Evolutionary conservation across 2,113 vertebrate species (phyloP), one percentile per base, ranked within the genome.

Genomic region (Pardalotus punctatus): DNA sequence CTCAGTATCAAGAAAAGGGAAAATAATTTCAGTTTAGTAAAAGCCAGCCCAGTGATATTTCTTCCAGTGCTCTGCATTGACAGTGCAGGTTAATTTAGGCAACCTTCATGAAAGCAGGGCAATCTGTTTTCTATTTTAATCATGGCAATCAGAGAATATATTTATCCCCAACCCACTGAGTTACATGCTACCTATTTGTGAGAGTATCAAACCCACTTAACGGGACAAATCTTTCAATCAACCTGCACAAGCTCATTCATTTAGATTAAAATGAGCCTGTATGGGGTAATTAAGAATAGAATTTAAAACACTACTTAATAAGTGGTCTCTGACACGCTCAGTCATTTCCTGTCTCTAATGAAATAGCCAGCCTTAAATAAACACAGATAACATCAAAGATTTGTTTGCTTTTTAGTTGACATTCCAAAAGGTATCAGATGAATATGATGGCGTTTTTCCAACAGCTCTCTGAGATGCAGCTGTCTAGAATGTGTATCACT

Each of bases 381-480:
- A 80, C 73, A 93, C 10, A 95, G 91, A 91, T 50, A 92, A 74
- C 74, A 91, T 82, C 85, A 90, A 95, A 91, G 74, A 80, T 88
- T 25, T 91, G n/a, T 84, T 86, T 86, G 56, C n/a, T 76, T 93
- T 93, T 73, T 38, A 81, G 57, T 31, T 4, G 2, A 54, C 84
- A 70, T 94, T 91, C 81, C 78, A 84, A 67, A 89, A 87, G n/a
- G 57, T 43, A 91, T 53, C 78, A 87, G 78, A 93, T 76, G 9
- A 87, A 89, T 36, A 38, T 20, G 57, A 12, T 56, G 36, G 33
- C 9, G 0, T 4, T 45, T 83, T 67, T 15, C n/a, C 54, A 64
- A n/a, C 38, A 88, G 3, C 62, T 70, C 45, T 56, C 58, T 76
- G 78, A 87, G 89, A 48, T 79, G 35, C 84, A 96, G 61, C 78